Evolutionary conservation across 2,797 vertebrate genomes (phyloP), one percentile per base, ranked within the genome.

Genomic region (Paramormyrops hopkinsi): DNA sequence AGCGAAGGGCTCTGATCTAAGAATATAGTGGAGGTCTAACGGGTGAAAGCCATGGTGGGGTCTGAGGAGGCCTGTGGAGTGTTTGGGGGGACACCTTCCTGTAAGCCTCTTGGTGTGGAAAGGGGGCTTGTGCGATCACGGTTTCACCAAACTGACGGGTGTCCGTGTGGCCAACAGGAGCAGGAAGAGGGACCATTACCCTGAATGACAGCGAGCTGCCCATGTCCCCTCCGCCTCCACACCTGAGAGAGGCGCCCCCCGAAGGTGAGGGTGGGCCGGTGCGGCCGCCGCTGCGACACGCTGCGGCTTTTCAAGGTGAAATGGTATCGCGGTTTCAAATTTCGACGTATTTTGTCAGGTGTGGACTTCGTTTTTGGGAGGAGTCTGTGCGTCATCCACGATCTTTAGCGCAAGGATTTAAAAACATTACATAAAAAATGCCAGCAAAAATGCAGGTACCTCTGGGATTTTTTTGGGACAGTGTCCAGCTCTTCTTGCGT

Each of bases 231-330:
- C 88, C 88, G 56, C 89, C n/a, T 92, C 22, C 46, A 89, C 54
- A 92, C 93, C 93, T 90, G 89, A 90, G 91, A 93, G 92, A 51
- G 88, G 93, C 89, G 88, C 90, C 91, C 69, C 92, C 92, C 90
- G 93, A 93, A 92, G 97, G 97, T 98, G 95, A 97, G 96, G 90
- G 50, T 90, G 91, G 87, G 88, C 87, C 91, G 89, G 84, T 93
- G 88, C n/a, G 73, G 79, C 91, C 88, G 88, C 91, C 90, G 94
- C 94, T 94, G 93, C 94, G 93, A 96, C 96, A 96, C 96, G 95
- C 94, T 95, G 94, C 95, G 95, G 95, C 96, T 96, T 96, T 96
- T 96, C 94, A 93, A 92, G 95, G 96, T 96, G 96, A 94, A 95
- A 94, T 94, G 91, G 93, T 79, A 91, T 94, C 96, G 96, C 96